phyloP scores from a whole-genome alignment of 2,113 vertebrate genomes.

The Rallus limicola region DNA sequence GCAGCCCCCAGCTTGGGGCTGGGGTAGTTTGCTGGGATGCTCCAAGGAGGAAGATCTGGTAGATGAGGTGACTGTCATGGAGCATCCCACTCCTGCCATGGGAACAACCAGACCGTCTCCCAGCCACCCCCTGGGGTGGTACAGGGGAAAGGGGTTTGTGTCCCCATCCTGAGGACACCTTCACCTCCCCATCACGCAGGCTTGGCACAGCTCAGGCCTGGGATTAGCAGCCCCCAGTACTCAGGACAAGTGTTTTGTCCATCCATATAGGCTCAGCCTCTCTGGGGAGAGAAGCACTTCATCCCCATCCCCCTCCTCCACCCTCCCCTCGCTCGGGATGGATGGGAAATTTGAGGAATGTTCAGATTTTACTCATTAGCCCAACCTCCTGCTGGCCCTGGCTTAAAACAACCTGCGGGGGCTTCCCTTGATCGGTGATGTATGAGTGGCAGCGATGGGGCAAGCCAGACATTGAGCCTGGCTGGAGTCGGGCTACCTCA shows the following conservation, averaged over 20 bases:
- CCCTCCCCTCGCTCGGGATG: slow-evolving; percentile 2
- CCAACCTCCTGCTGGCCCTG: slow-evolving; percentile 82
- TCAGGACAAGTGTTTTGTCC: neutral
- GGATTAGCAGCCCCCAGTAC: neutral
- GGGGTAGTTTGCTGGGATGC: accelerated
- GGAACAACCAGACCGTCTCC: neutral
- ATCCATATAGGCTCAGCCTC: neutral
- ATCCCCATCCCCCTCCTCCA: neutral
- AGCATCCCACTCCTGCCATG: neutral
- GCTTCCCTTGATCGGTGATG: slow-evolving; percentile 81
- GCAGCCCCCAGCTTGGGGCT: neutral
- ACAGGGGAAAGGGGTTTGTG: neutral
- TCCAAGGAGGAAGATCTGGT: neutral
- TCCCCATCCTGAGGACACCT: neutral
- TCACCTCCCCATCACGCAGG: accelerated
- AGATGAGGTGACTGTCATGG: accelerated
- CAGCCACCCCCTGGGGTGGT: neutral
- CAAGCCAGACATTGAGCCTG: slow-evolving; percentile 64
- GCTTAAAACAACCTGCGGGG: slow-evolving; percentile 71
- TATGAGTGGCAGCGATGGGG: slow-evolving; percentile 71
- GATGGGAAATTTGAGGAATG: slow-evolving; percentile 78
- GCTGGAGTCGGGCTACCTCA: slow-evolving; percentile 43
- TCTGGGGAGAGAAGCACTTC: neutral
- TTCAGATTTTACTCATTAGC: slow-evolving; percentile 84
- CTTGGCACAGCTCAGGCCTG: accelerated